Conservation (phyloP, 2,888 invertebrate genomes). For the Myopa tessellatipennis region DNA sequence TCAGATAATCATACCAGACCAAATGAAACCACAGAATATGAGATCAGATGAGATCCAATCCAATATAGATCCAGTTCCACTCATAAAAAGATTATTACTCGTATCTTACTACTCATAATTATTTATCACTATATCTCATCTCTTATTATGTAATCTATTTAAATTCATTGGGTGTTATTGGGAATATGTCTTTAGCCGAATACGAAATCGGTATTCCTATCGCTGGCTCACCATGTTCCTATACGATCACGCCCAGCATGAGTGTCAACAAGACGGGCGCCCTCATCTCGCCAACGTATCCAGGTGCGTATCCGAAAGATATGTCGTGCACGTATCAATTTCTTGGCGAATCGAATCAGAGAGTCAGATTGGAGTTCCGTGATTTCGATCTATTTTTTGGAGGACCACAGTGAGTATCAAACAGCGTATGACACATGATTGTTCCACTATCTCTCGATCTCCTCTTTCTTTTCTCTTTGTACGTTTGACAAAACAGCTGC, state of each 20-base stretch:
- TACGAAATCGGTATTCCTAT: slow-evolving; percentile 92
- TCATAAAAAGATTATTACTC: neutral
- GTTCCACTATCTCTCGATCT: neutral
- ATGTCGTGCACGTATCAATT: slow-evolving; percentile 93
- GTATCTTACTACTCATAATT: neutral
- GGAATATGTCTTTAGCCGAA: slow-evolving; percentile 72
- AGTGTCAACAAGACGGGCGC: slow-evolving; percentile 79
- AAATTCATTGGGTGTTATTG: neutral
- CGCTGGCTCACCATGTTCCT: slow-evolving; percentile 88
- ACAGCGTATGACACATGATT: slow-evolving; percentile 48
- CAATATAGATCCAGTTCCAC: neutral
- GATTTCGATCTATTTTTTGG: slow-evolving; percentile 99
- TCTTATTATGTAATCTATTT: too few species aligned
- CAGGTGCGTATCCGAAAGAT: slow-evolving; percentile 98
- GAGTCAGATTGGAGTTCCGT: slow-evolving; percentile 94
- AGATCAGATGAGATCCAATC: too few species aligned
- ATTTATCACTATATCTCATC: neutral
- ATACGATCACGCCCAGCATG: slow-evolving; percentile 79
- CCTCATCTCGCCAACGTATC: slow-evolving; percentile 97
- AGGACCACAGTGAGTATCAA: slow-evolving; percentile 91
- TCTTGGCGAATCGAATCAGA: slow-evolving; percentile 87
- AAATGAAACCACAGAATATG: neutral
- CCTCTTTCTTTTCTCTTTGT: neutral
- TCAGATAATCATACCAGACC: neutral
- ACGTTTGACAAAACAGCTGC: slow-evolving; percentile 75